Percentiles rank a stretch among this genome's conserved stretches.
These are phyloP conservation scores for Drosophila serrata DNA, from an alignment of 1,140 invertebrate genomes.

Conservation along the genomic window DNA sequence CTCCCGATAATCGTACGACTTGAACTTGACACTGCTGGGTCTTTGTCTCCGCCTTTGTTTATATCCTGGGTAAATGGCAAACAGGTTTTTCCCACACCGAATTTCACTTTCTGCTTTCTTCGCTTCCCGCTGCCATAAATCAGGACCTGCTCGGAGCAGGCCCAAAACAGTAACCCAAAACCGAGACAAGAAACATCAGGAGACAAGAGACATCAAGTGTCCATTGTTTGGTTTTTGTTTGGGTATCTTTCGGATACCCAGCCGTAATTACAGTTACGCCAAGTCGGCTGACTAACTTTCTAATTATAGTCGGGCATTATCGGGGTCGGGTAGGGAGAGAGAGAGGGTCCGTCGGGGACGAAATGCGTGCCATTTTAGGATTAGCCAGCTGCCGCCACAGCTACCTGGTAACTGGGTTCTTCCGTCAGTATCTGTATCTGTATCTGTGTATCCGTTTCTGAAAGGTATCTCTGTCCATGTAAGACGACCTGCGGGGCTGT, in stretches of 20 bases:
- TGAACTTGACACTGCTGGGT: conserved; percentile 42
- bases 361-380: conserved; percentile 71
- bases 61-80: conserved; percentile 21
- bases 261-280: conserved; percentile 55
- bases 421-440: conserved; percentile 21
- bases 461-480: conserved; percentile 6
- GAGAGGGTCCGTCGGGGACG: conserved; percentile 21
- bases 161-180: conserved; percentile 33
- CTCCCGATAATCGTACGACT: conserved; percentile 17
- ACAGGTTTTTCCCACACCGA: conserved; percentile 31
- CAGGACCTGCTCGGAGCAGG: conserved; percentile 34
- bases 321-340: conserved; percentile 1
- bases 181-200: conserved; percentile 12
- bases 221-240: conserved; percentile 40
- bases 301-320: conserved; percentile 54
- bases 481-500: conserved; percentile 21
- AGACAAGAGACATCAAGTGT: conserved; percentile 33
- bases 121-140: conserved; percentile 33
- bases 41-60: conserved; percentile 26
- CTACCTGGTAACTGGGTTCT: conserved; percentile 26
- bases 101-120: conserved; percentile 40
- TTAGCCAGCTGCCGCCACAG: conserved; percentile 52
- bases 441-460: conserved; percentile 17
- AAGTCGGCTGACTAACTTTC: conserved; percentile 65
- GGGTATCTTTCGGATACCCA: conserved; percentile 45